Base-by-base conservation (phyloP, 2,113 vertebrate genomes). In the Ceuthmochares aereus region DNA sequence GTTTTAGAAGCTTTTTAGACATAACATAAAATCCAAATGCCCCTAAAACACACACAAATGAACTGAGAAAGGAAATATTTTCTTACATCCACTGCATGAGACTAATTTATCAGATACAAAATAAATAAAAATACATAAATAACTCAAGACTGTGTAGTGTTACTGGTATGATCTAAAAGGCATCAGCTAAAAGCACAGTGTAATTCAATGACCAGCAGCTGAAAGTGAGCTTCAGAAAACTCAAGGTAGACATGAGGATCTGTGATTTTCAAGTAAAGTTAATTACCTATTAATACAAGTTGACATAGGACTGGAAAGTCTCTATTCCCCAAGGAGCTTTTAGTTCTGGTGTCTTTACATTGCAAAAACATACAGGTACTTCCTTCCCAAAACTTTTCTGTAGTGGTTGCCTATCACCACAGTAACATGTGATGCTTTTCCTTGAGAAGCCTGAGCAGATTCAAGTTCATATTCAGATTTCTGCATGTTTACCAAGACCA, bases 141-240 rank as follows among this genome's bases (percentile, higher is more conserved):
- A 20, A 69, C 4, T 2, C 17, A 56, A 52, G 36, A 60, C 11
- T 0, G 0, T 54, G 6, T 5, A 36, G 51, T 26, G 6, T 6
- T 62, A 22, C 4, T n/a, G 58, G 6, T 36, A 64, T 76, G 36
- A 40, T 60, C 30, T 68, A 8, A 75, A 72, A 72, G 12, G 9
- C 15, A 56, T 42, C 43, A 51, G 13, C 14, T 75, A 42, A 87
- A 92, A 84, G 4, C 26, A 78, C 43, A 43, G 8, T n/a, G 20
- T 51, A 36, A 68, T 81, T 89, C 62, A 60, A 7, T 40, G 14
- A 3, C 42, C 81, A 42, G 16, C 11, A 79, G 12, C 23, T 64
- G 32, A 90, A 88, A 76, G 7, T 2, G 4, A 63, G 74, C 15
- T 43, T 81, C 52, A 43, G 42, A 89, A 87, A 84, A 70, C 29